Conservation (phyloP, 1,140 invertebrate genomes). For the Trypoxylus dichotomus region DNA sequence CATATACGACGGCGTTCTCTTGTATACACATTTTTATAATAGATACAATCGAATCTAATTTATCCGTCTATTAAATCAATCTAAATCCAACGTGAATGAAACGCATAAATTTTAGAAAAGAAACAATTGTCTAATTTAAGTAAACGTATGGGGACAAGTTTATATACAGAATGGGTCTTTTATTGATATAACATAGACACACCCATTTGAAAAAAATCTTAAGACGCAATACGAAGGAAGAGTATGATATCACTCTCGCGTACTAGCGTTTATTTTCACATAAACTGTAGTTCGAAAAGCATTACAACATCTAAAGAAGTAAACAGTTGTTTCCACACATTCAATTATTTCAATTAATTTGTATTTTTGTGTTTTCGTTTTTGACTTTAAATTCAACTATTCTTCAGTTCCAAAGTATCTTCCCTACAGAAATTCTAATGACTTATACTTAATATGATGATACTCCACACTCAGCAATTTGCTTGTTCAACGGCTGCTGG, state of each 20-base stretch:
- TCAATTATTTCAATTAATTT: too few relatives aligned
- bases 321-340: too few relatives aligned
- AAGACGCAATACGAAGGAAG: background rate
- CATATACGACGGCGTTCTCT: background rate
- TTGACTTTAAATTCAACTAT: too few relatives aligned
- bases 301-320: too few relatives aligned
- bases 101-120: constrained; percentile 4
- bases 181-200: constrained; percentile 1
- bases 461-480: too few relatives aligned
- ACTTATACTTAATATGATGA: too few relatives aligned
- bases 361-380: too few relatives aligned
- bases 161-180: background rate
- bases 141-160: background rate
- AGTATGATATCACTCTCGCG: background rate
- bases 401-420: too few relatives aligned
- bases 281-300: too few relatives aligned
- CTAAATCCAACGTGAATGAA: background rate
- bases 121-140: background rate
- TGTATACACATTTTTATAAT: constrained; percentile 21
- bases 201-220: background rate
- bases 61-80: constrained; percentile 4
- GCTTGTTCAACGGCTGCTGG: too few relatives aligned
- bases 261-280: too few relatives aligned
- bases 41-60: constrained; percentile 14
- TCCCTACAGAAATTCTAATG: too few relatives aligned